Evolutionary conservation across 2,888 invertebrate species (phyloP), one percentile per base, ranked within the genome.

Genomic region (Chymomyza fuscimana): DNA sequence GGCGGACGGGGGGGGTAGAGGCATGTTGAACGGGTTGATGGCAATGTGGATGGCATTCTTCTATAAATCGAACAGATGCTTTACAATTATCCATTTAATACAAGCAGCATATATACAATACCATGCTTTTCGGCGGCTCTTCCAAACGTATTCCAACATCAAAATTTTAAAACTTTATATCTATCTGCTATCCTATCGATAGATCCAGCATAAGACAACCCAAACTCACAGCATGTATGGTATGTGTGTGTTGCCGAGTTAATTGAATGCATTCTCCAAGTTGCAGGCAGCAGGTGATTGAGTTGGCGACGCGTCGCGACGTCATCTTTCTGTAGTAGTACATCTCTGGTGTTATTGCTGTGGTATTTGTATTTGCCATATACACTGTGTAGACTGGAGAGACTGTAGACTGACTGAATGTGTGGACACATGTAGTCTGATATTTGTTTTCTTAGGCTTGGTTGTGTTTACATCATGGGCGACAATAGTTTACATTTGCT

Each of bases 401-500:
- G n/a, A 6, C 16, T 54, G n/a, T 16, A 16, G 15, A 54, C 40
- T 54, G 52, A 19, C 58, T 9, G 58, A 25, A 58, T 73, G 63
- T 78, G 73, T 79, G 75, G 81, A 82, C 77, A 74, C 77, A 73
- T 69, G 64, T 63, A 69, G 67, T 54, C 40, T 59, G 59, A 54
- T 58, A 58, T 58, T 58, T 58, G 58, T 58, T 58, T 58, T 58
- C 58, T 58, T 58, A 25, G 58, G 19, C 58, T 25, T 15, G 25
- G 58, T 58, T 58, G 58, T 58, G 58, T 58, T 58, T 83, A 83
- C 86, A 81, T 78, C 75, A 65, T 75, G 74, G 79, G 79, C 83
- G 85, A 85, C 86, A 83, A 83, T 81, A 83, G 83, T 83, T 83
- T 83, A 83, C 86, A 79, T 83, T 83, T 79, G 81, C 83, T 82